Evolutionary conservation across 2,888 invertebrate genomes (phyloP).

Genomic region (Gymnoscelis rufifasciata): DNA sequence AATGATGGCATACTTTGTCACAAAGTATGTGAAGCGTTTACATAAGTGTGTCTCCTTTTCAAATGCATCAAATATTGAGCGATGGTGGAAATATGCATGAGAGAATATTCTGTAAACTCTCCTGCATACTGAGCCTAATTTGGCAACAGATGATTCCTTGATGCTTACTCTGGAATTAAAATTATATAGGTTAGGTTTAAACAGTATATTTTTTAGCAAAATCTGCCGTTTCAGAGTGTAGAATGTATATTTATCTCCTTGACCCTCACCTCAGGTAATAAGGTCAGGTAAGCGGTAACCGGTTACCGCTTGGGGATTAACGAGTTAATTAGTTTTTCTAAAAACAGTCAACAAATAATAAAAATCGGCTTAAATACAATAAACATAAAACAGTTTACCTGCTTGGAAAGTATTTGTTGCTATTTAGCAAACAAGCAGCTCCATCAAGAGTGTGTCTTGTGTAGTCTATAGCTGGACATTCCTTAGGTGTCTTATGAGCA

Average conservation of each 20-base stretch:
- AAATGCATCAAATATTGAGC: constrained; percentile 97
- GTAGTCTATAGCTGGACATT: constrained; percentile 99
- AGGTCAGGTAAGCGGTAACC: no score
- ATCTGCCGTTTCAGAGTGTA: no score
- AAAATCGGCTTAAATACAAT: no score
- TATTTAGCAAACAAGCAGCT: constrained; percentile 98
- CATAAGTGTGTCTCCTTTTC: constrained; percentile 97
- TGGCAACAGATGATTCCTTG: constrained; percentile 98
- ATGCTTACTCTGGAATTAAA: constrained; percentile 91
- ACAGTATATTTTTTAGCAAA: no score
- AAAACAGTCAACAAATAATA: no score
- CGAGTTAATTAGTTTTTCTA: neutral
- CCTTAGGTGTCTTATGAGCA: constrained; percentile 99
- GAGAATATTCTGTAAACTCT: constrained; percentile 99
- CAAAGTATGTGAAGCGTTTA: constrained; percentile 97
- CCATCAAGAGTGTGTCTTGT: constrained; percentile 99
- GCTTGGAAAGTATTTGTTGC: constrained; percentile 99
- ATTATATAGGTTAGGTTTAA: no score
- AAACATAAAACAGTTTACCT: constrained; percentile 82
- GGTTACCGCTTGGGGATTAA: no score
- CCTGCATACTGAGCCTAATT: constrained; percentile 98
- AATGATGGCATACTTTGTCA: constrained; percentile 98
- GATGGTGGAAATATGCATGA: constrained; percentile 99
- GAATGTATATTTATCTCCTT: no score
- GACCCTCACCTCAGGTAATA: no score